Evolutionary conservation across 2,797 vertebrate species (phyloP).

Genomic region (Pantherophis alleghaniensis): DNA sequence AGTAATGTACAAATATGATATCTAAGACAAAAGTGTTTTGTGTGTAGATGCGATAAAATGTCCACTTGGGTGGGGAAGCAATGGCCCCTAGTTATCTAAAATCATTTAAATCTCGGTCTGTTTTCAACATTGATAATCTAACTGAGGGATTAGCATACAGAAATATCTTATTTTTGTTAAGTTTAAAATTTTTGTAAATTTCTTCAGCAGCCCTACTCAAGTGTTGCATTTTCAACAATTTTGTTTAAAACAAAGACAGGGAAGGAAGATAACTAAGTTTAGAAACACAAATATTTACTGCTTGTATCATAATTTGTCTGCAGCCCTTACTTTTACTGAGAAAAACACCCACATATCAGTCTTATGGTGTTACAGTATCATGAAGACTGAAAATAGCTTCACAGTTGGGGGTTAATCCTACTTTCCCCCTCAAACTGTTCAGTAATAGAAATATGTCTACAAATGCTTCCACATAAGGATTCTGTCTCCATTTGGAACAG

Average conservation of each 20-base stretch:
- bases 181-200: not conserved
- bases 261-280: not conserved
- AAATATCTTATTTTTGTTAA: not conserved
- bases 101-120: not conserved
- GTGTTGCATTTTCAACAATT: not conserved
- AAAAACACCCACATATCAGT: not conserved
- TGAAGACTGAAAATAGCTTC: not conserved
- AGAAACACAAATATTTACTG: conserved; percentile 9
- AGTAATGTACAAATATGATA: not conserved
- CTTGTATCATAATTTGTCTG: conserved; percentile 2
- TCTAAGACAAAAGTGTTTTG: not conserved
- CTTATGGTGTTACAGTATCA: not conserved
- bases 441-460: not conserved
- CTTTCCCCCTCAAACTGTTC: not conserved
- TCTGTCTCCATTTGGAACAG: not conserved
- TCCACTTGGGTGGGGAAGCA: not conserved
- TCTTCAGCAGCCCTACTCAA: not conserved
- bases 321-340: not conserved
- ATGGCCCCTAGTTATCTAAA: not conserved
- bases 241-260: not conserved
- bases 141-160: not conserved
- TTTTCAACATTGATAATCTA: not conserved
- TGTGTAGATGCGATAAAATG: not conserved
- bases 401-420: not conserved
- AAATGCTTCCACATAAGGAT: not conserved